Conservation (phyloP, 1,140 invertebrate genomes). For the Solenopsis fugax region DNA sequence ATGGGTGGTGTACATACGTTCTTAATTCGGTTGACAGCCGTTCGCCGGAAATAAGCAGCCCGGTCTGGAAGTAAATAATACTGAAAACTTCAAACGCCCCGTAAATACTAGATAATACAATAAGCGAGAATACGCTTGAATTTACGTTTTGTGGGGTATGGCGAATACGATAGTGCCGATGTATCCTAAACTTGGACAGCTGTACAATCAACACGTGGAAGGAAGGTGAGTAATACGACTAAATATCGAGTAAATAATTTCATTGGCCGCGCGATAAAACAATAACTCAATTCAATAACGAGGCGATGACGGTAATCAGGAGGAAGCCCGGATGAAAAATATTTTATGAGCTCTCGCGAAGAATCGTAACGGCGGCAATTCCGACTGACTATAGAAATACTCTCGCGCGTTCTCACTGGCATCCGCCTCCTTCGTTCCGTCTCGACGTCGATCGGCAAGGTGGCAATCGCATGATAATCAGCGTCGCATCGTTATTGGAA, state of each 20-base stretch:
- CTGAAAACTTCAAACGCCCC: not conserved
- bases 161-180: not conserved
- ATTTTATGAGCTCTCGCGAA: constrained; percentile 69
- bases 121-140: not conserved
- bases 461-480: constrained; percentile 76
- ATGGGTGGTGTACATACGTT: not conserved
- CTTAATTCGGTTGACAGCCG: constrained; percentile 49
- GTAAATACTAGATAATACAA: not conserved
- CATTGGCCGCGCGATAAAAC: not conserved
- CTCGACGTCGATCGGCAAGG: constrained; percentile 59
- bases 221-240: not conserved
- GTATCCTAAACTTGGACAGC: not conserved
- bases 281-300: constrained; percentile 63
- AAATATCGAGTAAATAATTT: not conserved
- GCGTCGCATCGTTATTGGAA: constrained; percentile 76
- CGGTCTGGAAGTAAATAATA: not conserved
- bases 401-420: not conserved
- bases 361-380: constrained; percentile 60
- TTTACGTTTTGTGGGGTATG: not conserved
- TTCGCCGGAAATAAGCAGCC: constrained; percentile 33
- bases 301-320: constrained; percentile 42
- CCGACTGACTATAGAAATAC: constrained; percentile 35
- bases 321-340: constrained; percentile 48
- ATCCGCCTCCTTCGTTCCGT: constrained; percentile 10
- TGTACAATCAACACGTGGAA: not conserved